Evolutionary conservation across 2,113 vertebrate species (phyloP).

Genomic region (Clupea harengus): DNA sequence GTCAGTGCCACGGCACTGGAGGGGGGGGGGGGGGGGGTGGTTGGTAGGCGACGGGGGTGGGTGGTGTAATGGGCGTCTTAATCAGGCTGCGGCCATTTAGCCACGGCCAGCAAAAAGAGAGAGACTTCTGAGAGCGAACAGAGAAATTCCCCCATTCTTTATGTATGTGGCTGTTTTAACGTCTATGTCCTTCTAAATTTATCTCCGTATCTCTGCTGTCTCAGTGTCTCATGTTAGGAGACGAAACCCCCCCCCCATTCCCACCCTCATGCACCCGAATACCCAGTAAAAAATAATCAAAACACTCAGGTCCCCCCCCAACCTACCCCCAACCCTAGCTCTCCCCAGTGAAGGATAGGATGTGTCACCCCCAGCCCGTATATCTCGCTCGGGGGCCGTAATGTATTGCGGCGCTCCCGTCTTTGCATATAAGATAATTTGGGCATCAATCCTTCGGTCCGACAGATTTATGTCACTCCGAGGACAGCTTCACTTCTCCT

Average conservation of each 20-base stretch:
- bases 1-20: conserved; percentile 92
- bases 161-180: conserved; percentile 89
- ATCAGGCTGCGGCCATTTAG: conserved; percentile 94
- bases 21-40: conserved; percentile 45
- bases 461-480: conserved; percentile 99
- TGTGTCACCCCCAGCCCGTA: conserved; percentile 89
- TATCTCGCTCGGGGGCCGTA: conserved; percentile 88
- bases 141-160: conserved; percentile 78
- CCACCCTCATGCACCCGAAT: conserved; percentile 11
- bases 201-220: conserved; percentile 84
- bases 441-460: conserved; percentile 92
- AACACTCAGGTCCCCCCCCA: conserved; percentile 64
- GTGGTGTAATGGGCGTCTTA: conserved; percentile 91
- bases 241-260: conserved; percentile 51
- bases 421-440: conserved; percentile 99
- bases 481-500: conserved; percentile 99
- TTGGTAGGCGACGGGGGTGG: neutral
- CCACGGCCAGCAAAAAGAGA: conserved; percentile 65
- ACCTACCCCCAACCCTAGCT: conserved; percentile 24
- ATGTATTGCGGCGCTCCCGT: conserved; percentile 95
- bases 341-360: conserved; percentile 90
- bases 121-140: conserved; percentile 56
- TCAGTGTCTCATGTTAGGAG: conserved; percentile 85
- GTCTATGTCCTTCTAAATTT: conserved; percentile 91
- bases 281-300: conserved; percentile 17